Conservation (phyloP, 2,113 vertebrate species). For the Microcebus jonahi region DNA sequence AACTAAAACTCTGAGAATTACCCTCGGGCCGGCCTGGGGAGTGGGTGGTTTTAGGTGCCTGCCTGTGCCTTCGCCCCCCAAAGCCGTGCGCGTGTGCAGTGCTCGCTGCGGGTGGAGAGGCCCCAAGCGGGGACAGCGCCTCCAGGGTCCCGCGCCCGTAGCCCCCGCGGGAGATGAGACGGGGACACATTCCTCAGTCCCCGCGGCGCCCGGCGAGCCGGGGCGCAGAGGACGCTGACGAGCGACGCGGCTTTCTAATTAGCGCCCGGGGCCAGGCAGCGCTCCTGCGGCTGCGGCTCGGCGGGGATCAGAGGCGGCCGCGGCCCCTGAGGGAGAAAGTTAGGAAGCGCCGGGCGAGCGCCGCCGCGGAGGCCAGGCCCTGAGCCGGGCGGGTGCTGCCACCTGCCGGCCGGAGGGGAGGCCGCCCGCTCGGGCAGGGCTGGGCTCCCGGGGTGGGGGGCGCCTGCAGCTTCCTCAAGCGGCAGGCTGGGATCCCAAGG, state of each 20-base stretch:
- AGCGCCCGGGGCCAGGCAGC: not conserved
- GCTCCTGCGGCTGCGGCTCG: fast-evolving
- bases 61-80: not conserved
- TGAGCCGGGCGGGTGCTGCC: conserved; percentile 63
- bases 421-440: not conserved
- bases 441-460: not conserved
- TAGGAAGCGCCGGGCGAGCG: fast-evolving
- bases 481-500: not conserved
- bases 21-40: not conserved
- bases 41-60: not conserved
- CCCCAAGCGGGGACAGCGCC: no score
- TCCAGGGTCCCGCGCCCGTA: not conserved
- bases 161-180: fast-evolving
- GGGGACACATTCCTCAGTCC: not conserved
- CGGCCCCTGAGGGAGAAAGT: not conserved
- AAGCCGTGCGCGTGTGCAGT: not conserved
- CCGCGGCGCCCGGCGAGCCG: not conserved
- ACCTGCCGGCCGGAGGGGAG: conserved; percentile 46
- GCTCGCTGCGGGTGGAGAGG: not conserved
- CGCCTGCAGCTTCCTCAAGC: not conserved
- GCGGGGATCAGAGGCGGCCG: fast-evolving
- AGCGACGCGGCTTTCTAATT: not conserved
- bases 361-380: not conserved
- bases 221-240: not conserved
- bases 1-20: not conserved